A percentile compares a stretch with the other conserved stretches of the same genome.
Conservation (phyloP, 2,113 vertebrate genomes). For the Corvus hawaiiensis region DNA sequence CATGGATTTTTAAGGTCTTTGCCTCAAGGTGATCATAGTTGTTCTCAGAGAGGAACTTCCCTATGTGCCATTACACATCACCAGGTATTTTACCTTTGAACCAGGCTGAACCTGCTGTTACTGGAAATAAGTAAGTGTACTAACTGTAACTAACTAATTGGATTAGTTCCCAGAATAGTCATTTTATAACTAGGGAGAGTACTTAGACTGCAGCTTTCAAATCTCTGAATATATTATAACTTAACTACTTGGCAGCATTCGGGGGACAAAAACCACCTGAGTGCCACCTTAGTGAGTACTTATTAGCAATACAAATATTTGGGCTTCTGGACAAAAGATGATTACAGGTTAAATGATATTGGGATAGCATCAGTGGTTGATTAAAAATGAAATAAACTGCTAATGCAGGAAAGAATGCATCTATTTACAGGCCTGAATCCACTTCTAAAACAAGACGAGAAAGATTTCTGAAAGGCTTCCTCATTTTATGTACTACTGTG, state of each 20-base stretch:
- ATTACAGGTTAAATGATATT: conserved; percentile 20
- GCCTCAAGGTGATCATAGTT: background rate
- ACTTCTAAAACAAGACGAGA: background rate
- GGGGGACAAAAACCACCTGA: background rate
- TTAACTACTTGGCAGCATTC: background rate
- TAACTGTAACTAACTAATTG: background rate
- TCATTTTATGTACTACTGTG: background rate
- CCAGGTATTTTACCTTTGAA: background rate
- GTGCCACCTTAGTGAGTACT: background rate
- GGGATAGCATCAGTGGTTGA: background rate
- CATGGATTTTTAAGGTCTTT: background rate
- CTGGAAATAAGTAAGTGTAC: background rate
- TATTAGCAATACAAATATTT: background rate
- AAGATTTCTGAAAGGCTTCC: background rate
- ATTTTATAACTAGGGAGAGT: conserved; percentile 1
- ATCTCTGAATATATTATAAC: background rate
- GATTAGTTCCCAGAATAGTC: background rate
- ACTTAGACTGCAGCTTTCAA: background rate
- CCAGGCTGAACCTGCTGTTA: background rate
- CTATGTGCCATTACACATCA: background rate
- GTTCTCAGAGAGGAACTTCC: background rate
- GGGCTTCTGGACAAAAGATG: background rate
- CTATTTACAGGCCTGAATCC: background rate
- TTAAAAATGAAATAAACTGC: conserved; percentile 5
- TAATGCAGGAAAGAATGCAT: conserved; percentile 3